Evolutionary conservation across 1,140 invertebrate genomes (phyloP), one percentile per base, ranked within the genome.

Genomic region (Drosophila orosa): DNA sequence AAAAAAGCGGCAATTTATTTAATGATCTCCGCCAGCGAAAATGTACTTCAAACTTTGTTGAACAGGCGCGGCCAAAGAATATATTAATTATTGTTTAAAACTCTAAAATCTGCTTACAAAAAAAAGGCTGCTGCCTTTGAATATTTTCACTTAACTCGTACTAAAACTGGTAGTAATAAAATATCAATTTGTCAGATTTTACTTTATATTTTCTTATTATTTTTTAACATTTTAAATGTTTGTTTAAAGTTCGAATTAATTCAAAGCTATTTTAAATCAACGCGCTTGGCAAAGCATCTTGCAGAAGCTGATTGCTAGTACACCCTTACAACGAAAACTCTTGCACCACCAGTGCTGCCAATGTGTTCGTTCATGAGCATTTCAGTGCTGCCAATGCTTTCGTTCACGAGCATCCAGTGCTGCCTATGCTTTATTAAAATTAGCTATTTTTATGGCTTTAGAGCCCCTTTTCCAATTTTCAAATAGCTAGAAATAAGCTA

Each of bases 1-100:
- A 50, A 24, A 57, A 45, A 8, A 25, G 50, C n/a, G n/a, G n/a
- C 67, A 71, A 71, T 71, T 71, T 71, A 57, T 37, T 71, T 71
- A 47, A 71, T 69, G 25, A 22, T 35, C 5, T 13, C 6, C 13
- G 59, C 12, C 27, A 8, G 19, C 15, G n/a, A 52, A 65, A 39
- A 67, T 52, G 25, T 10, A 12, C 9, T 50, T 40, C 3, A 15
- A 68, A n/a, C 13, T 54, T 0, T 24, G 19, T 54, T 6, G 2
- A 6, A 52, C 5, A 22, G 50, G 50, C 31, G 31, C 7, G 19
- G 50, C 31, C 31, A n/a, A 33, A 10, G 12, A 33, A 54, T 35
- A 15, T 50, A 10, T 22, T 24, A 35, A 35, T 33, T 9, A 6
- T n/a, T n/a, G 5, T 6, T 9, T 15, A 6, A 35, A 48, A 29